A percentile compares a stretch with the other conserved stretches of the same genome.
Evolutionary conservation across 2,113 vertebrate species (phyloP).

Genomic region (Dipodomys ordii): DNA sequence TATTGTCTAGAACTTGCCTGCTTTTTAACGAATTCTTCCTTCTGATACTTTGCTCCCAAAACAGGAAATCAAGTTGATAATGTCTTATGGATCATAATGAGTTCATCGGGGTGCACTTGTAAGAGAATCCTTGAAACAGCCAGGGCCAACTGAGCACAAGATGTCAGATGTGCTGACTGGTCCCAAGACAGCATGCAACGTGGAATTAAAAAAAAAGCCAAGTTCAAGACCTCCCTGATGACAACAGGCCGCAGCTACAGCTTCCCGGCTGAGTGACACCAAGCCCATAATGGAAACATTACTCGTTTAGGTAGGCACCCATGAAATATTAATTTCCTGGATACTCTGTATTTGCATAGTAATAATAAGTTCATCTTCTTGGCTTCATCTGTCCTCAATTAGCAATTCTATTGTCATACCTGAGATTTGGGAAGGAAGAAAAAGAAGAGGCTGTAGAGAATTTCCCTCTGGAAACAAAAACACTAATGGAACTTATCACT

Average conservation of each 20-base stretch:
- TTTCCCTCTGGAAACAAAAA: slow-evolving; percentile 88
- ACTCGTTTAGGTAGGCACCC: slow-evolving; percentile 74
- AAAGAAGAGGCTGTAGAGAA: slow-evolving; percentile 79
- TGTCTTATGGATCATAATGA: background rate
- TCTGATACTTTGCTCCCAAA: background rate
- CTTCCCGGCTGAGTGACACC: slow-evolving; percentile 69
- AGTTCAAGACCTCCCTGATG: slow-evolving; percentile 78
- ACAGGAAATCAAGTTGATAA: background rate
- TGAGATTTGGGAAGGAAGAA: slow-evolving; percentile 78
- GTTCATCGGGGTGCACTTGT: slow-evolving; percentile 23
- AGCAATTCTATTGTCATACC: slow-evolving; percentile 82
- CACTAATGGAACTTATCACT: slow-evolving; percentile 90
- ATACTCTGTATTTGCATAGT: slow-evolving; percentile 84
- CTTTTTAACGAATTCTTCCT: background rate
- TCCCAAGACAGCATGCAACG: slow-evolving; percentile 68
- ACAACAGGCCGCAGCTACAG: slow-evolving; percentile 70
- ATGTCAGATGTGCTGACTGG: slow-evolving; percentile 24
- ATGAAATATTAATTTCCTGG: slow-evolving; percentile 86
- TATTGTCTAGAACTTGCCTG: background rate
- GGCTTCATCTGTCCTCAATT: slow-evolving; percentile 79
- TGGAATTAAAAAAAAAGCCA: slow-evolving; percentile 72
- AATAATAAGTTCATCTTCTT: slow-evolving; percentile 85
- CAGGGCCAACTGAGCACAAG: slow-evolving; percentile 52
- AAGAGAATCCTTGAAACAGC: slow-evolving; percentile 39
- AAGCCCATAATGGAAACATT: slow-evolving; percentile 75